Conservation (phyloP, 2,797 vertebrate species). For the Gadopsis marmoratus region DNA sequence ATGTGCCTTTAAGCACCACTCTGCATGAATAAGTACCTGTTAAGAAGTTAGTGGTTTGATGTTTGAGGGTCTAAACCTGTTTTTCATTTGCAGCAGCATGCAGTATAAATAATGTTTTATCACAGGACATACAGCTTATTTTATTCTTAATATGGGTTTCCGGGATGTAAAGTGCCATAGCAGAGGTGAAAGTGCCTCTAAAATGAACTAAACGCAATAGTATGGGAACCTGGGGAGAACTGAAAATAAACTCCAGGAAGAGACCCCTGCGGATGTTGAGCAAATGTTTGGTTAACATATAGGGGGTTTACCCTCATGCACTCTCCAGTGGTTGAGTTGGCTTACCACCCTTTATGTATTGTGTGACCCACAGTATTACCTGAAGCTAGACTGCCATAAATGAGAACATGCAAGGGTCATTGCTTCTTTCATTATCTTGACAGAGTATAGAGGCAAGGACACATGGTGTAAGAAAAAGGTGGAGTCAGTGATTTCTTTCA, state of each 20-base stretch:
- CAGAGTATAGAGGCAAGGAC: conserved; percentile 7
- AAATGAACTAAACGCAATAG: conserved; percentile 17
- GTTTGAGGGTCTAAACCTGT: not conserved
- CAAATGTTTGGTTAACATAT: conserved; percentile 64
- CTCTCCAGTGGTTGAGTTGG: conserved; percentile 24
- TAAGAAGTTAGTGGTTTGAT: conserved; percentile 10
- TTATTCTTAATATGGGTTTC: conserved; percentile 15
- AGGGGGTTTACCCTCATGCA: conserved; percentile 47
- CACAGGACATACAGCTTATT: not conserved
- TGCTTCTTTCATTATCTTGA: not conserved
- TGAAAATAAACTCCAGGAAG: conserved; percentile 64
- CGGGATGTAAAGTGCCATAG: not conserved
- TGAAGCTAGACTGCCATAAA: not conserved
- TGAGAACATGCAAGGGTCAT: not conserved
- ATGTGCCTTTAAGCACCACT: not conserved
- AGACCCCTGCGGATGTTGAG: conserved; percentile 54
- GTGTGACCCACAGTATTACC: conserved; percentile 1
- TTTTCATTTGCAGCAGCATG: conserved; percentile 17
- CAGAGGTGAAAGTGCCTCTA: conserved; percentile 14
- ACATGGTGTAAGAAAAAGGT: conserved; percentile 7
- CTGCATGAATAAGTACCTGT: not conserved
- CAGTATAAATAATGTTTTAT: not conserved
- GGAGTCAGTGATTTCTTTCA: conserved; percentile 29
- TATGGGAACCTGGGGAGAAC: conserved; percentile 34
- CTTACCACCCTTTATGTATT: not conserved